phyloP scores from a whole-genome alignment of 1,140 invertebrate species.

The Formica selysi region DNA sequence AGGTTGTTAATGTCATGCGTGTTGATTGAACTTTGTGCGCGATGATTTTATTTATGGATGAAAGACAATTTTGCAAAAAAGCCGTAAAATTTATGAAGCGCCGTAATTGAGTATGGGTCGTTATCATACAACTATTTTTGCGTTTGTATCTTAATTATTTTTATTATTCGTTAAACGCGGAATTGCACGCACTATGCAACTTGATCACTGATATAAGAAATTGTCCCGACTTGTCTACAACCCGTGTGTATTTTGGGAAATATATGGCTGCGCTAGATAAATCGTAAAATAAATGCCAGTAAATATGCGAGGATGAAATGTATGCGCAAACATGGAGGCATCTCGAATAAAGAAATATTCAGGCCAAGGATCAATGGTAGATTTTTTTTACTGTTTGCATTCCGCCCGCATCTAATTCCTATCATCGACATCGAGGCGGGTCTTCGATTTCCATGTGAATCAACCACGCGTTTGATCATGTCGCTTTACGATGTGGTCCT shows the following conservation, averaged over 20 bases:
- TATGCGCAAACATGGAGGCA: neutral
- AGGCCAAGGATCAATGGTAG: neutral
- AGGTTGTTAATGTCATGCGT: neutral
- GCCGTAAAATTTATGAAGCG: neutral
- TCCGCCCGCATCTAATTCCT: conserved; percentile 34
- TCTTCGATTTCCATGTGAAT: neutral
- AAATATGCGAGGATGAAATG: neutral
- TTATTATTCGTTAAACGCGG: neutral
- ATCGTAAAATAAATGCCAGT: neutral
- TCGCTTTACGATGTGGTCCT: conserved; percentile 50
- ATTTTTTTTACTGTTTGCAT: neutral
- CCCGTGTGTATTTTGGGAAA: neutral
- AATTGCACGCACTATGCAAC: neutral
- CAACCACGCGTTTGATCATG: conserved; percentile 40
- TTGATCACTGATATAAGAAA: neutral
- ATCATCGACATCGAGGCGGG: neutral
- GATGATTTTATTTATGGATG: neutral
- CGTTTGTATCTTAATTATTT: no score
- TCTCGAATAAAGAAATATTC: neutral
- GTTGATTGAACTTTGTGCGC: neutral
- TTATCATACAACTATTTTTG: neutral
- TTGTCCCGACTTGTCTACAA: neutral
- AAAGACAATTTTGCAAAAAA: neutral
- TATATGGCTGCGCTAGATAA: neutral
- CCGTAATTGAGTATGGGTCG: no score